These are phyloP conservation scores for Noctua janthe DNA, from an alignment of 2,888 invertebrate genomes.

Conservation along the genomic window DNA sequence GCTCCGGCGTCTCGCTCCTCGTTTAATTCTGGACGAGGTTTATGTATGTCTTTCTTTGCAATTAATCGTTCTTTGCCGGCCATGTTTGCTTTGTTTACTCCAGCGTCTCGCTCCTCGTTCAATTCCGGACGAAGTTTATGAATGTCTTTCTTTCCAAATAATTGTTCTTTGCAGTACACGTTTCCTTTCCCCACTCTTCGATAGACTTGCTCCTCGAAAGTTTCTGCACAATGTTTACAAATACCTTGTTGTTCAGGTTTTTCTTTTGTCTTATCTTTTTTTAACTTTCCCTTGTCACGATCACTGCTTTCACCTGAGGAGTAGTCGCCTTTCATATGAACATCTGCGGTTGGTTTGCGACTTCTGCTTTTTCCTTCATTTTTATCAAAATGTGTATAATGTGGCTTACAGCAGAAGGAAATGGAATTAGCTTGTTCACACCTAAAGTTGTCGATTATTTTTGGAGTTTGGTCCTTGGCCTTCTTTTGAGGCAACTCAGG, in stretches of 20 bases:
- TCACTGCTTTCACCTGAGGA: not conserved
- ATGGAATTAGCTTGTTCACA: slow-evolving; percentile 61
- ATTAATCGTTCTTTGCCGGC: not conserved
- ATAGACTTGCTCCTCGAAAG: not conserved
- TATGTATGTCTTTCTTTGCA: too few relatives aligned
- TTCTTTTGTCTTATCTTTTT: not conserved
- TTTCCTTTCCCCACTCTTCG: not conserved
- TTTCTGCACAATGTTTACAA: not conserved
- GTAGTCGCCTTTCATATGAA: not conserved
- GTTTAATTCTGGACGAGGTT: too few relatives aligned
- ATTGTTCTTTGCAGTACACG: not conserved
- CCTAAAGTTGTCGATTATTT: slow-evolving; percentile 7
- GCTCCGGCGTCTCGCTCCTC: too few relatives aligned
- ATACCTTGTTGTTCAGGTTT: not conserved
- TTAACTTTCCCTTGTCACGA: not conserved
- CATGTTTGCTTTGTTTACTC: not conserved
- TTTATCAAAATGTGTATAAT: slow-evolving; percentile 11
- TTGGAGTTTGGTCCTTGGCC: not conserved
- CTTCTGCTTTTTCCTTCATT: not conserved
- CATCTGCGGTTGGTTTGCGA: not conserved
- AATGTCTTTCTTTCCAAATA: not conserved
- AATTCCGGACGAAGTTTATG: not conserved
- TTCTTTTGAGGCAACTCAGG: slow-evolving; percentile 27
- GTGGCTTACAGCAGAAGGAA: not conserved
- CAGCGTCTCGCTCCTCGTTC: not conserved